Evolutionary conservation across 2,797 vertebrate species (phyloP).

Genomic region (Antennarius maculatus): DNA sequence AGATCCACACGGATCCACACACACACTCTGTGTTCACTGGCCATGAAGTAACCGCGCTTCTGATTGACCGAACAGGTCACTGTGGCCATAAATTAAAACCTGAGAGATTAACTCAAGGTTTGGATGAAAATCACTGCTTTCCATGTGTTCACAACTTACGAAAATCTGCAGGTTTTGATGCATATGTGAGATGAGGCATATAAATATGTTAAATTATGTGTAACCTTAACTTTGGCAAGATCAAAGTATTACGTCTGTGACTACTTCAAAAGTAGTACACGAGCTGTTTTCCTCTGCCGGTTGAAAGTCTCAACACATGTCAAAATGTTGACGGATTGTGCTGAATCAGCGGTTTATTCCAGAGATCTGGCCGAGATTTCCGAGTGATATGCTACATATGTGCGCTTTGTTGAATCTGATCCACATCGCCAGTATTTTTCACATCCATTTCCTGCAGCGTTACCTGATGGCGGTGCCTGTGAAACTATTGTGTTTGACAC

Average conservation of each 20-base stretch:
- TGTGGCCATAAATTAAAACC: conserved; percentile 47
- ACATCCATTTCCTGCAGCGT: conserved; percentile 43
- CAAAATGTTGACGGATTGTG: conserved; percentile 20
- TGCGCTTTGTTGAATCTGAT: conserved; percentile 64
- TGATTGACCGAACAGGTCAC: conserved; percentile 61
- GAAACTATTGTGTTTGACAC: conserved; percentile 87
- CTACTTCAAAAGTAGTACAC: conserved; percentile 1
- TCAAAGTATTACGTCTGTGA: conserved; percentile 10
- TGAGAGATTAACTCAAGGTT: conserved; percentile 49
- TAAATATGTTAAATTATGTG: conserved; percentile 17
- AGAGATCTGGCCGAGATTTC: conserved; percentile 22
- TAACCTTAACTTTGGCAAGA: conserved; percentile 24
- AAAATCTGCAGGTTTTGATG: too few species aligned
- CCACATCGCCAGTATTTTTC: conserved; percentile 48
- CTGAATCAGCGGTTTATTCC: conserved; percentile 43
- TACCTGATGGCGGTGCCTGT: conserved; percentile 84
- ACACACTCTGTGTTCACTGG: conserved; percentile 55
- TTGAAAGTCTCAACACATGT: conserved; percentile 46
- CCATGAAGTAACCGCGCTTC: conserved; percentile 62
- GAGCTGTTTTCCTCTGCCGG: conserved; percentile 41
- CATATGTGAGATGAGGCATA: too few species aligned
- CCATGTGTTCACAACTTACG: conserved; percentile 8
- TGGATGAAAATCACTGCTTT: conserved; percentile 17
- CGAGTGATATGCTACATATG: conserved; percentile 13
- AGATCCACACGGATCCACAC: conserved; percentile 66